Base-by-base conservation (phyloP, 2,113 vertebrate species). In the Osmerus eperlanus region DNA sequence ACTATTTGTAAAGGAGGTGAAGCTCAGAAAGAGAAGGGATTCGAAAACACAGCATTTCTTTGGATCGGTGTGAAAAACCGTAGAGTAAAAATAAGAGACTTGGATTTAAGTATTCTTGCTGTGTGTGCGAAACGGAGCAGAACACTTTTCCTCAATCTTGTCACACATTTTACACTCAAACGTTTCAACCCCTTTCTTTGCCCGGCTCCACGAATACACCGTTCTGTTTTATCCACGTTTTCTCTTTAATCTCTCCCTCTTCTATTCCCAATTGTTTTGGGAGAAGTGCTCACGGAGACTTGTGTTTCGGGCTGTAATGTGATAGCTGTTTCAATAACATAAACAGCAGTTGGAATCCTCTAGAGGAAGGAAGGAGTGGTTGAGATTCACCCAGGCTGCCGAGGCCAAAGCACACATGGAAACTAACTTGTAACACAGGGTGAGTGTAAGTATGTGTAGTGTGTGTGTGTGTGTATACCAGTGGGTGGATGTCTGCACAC, bases 311-410 rank as follows among this genome's bases (percentile, higher is more conserved):
- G 82, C 87, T 88, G 84, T 88, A 88, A 89, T 82, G 83, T 82
- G 86, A 91, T 85, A 83, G 89, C 81, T 84, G 82, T 86, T 84
- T 87, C 85, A 90, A 87, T 88, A 90, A 88, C 83, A 87, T 86
- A 86, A 89, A 90, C 90, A 88, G 86, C 83, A 83, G 85, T 72
- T 78, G 82, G 85, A 88, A 87, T 84, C 75, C 83, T 87, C 87
- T 71, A 76, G 81, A 85, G 84, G 79, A 82, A 66, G 75, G 78
- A 83, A 83, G 80, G 81, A 78, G 78, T 58, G 54, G 41, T 16
- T 70, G 18, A 69, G 54, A 51, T 58, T 29, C 68, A 59, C 60
- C 56, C 60, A 32, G 41, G 15, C 9, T 29, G 67, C 65, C 15
- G 54, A 64, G 67, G 52, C 67, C 29, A 36, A 15, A 52, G 60